Evolutionary conservation across 2,113 vertebrate genomes (phyloP), one percentile per base, ranked within the genome.

Genomic region (Protobothrops mucrosquamatus): DNA sequence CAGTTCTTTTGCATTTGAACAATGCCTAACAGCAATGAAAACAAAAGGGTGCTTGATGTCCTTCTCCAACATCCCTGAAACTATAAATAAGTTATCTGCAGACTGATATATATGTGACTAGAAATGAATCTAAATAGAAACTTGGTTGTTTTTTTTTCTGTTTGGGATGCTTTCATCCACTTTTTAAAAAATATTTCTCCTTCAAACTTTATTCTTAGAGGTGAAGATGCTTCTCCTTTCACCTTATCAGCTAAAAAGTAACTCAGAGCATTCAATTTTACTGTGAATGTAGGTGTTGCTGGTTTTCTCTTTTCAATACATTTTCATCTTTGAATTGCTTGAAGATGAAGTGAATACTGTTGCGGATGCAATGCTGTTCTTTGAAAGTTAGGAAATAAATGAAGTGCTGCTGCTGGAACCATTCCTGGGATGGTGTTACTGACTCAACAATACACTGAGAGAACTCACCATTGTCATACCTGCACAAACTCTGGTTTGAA

Each of bases 401-500:
- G 94, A 95, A 90, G 94, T 97, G 95, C 94, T 23, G 51, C 97
- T 97, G 94, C 93, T 94, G 96, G 97, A 94, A 94, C 95, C 94
- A 94, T 96, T 0, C 88, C 95, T 56, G 0, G 95, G 94, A 95
- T 6, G 90, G 93, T 95, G 95, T 94, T 89, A 0, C 92, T 96
- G 94, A 97, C 92, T 97, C 95, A 95, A 0, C 14, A 95, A 92
- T 97, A 95, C 96, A 95, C 89, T 95, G 97, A 96, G 92, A 97
- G 93, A 94, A 95, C 96, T 96, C 97, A 96, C 96, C 96, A 95
- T 74, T 96, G 97, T 96, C 97, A 95, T 93, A 96, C 96, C 97
- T 95, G 97, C 97, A 96, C 93, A 94, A 94, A 95, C 93, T 91
- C 91, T 93, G 92, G 94, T 95, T 95, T 94, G 95, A 96, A 96